Evolutionary conservation across 1,140 invertebrate genomes (phyloP), one percentile per base, ranked within the genome.

Genomic region (Araneus ventricosus): DNA sequence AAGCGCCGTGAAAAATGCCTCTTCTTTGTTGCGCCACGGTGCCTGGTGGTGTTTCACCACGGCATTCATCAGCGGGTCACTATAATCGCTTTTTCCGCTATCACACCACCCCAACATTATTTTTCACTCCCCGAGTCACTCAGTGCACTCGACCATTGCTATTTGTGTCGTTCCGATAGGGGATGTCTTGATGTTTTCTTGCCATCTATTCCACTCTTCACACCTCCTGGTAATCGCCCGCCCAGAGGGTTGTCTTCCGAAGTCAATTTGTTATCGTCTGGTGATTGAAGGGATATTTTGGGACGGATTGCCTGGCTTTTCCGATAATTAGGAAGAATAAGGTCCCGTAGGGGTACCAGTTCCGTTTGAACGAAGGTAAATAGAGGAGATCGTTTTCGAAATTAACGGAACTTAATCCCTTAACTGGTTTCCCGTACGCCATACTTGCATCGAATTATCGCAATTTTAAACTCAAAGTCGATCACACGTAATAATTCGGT

Each of bases 101-200:
- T 75, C 67, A 75, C 17, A 27, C 67, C 67, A 34, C 27, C 67
- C 14, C 27, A 27, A 30, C 27, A 30, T 30, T 75, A 75, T 75
- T 75, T 75, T 75, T 75, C 67, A 75, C 30, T 34, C 30, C 20
- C n/a, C 17, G 27, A 75, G 61, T 67, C 67, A 34, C 27, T 30
- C 67, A 17, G 67, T 27, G 67, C 67, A 75, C 67, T 75, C 67
- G 67, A 75, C 67, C 67, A 30, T 2, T 34, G 30, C 67, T 75
- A 75, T 75, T 75, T 75, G 67, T 75, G 67, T 75, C 67, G 45
- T 30, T 30, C 30, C 14, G 67, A 75, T 75, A 75, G 67, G 67
- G 67, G 67, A 75, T 75, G 67, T 75, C 67, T 75, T 75, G 30
- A 75, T 75, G 67, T 75, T 75, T 75, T 75, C 67, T 75, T 75